phyloP scores from a whole-genome alignment of 2,888 invertebrate genomes.

The Sphaeridia pumilis region DNA sequence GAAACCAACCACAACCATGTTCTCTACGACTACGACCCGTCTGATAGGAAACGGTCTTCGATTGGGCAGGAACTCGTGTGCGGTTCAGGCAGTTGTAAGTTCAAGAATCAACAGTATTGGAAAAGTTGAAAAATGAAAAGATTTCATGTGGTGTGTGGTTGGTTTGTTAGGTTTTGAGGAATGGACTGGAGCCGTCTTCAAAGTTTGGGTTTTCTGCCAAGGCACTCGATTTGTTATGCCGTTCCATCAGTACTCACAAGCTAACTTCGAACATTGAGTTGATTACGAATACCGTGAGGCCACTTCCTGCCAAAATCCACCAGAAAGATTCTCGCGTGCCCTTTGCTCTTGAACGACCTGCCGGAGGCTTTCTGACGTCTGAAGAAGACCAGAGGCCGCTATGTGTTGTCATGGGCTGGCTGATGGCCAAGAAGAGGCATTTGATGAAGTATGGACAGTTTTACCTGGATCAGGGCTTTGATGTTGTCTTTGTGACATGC shows the following conservation, averaged over 20 bases:
- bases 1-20: too few species aligned
- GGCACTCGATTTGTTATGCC: too few species aligned
- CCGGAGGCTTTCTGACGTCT: slow-evolving; percentile 1
- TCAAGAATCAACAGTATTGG: neutral
- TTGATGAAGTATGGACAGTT: slow-evolving; percentile 65
- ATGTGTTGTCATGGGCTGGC: slow-evolving; percentile 70
- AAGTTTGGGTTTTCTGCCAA: neutral
- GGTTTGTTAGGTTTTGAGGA: neutral
- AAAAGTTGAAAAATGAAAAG: neutral
- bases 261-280: slow-evolving; percentile 4
- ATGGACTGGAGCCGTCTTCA: neutral
- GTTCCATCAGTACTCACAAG: slow-evolving; percentile 4
- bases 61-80: neutral
- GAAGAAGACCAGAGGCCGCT: slow-evolving; percentile 46
- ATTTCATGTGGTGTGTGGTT: neutral
- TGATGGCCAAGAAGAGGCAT: slow-evolving; percentile 69
- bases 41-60: neutral
- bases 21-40: too few species aligned
- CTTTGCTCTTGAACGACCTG: slow-evolving; percentile 3
- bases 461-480: slow-evolving; percentile 72
- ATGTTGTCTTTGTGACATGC: slow-evolving; percentile 64
- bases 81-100: neutral
- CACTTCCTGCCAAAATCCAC: slow-evolving; percentile 2
- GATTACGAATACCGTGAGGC: slow-evolving; percentile 4
- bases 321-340: slow-evolving; percentile 3